phyloP scores from a whole-genome alignment of 1,140 invertebrate species.

The Heterodera schachtii region DNA sequence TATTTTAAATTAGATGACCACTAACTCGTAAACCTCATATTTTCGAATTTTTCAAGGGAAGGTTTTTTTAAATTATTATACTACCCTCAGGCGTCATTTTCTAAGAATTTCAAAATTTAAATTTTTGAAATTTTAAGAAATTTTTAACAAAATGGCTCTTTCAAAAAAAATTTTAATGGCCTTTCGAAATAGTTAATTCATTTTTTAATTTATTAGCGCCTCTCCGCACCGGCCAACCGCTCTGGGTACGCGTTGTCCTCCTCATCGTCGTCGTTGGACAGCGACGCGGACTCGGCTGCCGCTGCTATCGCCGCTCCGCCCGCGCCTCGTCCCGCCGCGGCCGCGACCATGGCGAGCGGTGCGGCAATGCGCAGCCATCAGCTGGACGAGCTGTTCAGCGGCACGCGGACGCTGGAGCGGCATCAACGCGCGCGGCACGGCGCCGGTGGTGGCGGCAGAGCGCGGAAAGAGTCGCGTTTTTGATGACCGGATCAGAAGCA shows the following conservation, averaged over 20 bases:
- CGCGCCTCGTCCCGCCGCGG: not conserved
- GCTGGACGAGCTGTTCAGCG: constrained; percentile 9
- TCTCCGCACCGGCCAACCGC: constrained; percentile 3
- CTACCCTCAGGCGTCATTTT: no score
- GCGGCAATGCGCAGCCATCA: not conserved
- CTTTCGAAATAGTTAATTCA: no score
- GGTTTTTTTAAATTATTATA: no score
- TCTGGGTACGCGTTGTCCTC: not conserved
- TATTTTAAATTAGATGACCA: no score
- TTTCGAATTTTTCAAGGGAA: no score
- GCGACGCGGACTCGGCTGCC: no score
- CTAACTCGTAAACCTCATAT: no score
- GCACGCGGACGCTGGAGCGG: not conserved
- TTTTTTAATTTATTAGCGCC: not conserved
- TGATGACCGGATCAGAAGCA: not conserved
- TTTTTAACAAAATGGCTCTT: no score
- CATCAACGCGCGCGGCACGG: not conserved
- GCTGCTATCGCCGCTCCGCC: not conserved
- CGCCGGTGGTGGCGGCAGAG: not conserved
- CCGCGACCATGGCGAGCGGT: not conserved
- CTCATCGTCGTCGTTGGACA: not conserved
- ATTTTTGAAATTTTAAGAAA: no score
- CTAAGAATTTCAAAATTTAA: no score
- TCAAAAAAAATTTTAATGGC: no score
- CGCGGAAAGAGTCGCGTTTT: not conserved